Percentiles rank a stretch among this genome's conserved stretches.
phyloP scores from a whole-genome alignment of 2,113 vertebrate species.

The Podarcis muralis region DNA sequence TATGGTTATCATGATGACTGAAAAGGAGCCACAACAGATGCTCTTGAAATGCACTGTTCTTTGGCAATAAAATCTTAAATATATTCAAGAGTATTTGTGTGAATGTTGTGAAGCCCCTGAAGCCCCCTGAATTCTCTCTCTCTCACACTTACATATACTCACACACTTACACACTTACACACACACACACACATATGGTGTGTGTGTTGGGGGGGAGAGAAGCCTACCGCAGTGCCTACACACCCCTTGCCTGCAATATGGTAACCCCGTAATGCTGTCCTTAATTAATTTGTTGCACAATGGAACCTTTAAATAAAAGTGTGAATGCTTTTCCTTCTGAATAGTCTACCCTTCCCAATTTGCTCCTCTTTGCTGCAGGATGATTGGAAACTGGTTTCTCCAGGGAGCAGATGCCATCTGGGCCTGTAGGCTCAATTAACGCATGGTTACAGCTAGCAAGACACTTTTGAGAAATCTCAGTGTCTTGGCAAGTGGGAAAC shows the following conservation, averaged over 20 bases:
- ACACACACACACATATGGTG: too few species aligned
- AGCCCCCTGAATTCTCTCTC: background rate
- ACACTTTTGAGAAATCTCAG: constrained; percentile 62
- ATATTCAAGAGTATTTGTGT: background rate
- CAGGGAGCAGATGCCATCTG: constrained; percentile 70
- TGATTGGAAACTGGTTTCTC: constrained; percentile 39
- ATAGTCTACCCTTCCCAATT: constrained; percentile 24
- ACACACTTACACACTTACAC: too few species aligned
- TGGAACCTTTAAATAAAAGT: background rate
- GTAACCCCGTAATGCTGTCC: too few species aligned
- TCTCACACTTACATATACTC: too few species aligned
- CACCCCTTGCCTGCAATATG: background rate
- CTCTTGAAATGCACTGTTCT: background rate
- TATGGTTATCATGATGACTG: background rate
- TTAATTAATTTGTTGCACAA: background rate
- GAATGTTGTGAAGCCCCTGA: background rate
- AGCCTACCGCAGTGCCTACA: background rate
- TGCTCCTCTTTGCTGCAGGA: constrained; percentile 42
- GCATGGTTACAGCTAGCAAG: constrained; percentile 78
- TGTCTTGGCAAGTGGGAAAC: constrained; percentile 71
- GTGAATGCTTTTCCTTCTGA: background rate
- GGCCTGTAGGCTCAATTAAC: constrained; percentile 75
- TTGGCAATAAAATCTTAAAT: background rate
- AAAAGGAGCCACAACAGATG: background rate
- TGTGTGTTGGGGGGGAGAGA: too few species aligned